Evolutionary conservation across 2,797 vertebrate species (phyloP), one percentile per base, ranked within the genome.

Genomic region (Pogonophryne albipinna): DNA sequence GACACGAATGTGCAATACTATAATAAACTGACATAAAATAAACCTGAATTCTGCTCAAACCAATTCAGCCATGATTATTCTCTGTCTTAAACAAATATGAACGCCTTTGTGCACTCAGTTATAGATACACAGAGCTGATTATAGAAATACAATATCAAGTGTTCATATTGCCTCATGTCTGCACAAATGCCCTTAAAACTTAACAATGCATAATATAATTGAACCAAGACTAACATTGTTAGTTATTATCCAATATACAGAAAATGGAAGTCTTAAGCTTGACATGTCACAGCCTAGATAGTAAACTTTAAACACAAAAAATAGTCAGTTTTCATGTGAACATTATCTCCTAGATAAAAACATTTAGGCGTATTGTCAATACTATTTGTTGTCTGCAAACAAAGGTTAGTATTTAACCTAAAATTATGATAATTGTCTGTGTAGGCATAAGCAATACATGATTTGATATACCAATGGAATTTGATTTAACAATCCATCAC

Each of bases 401-500:
- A 10, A 62, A 17, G 27, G n/a, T 20, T 62, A 10, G 11, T 14
- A 17, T 23, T 62, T 13, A 49, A 55, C 13, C 45, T 38, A n/a
- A 0, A 27, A 12, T 10, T 15, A 71, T 12, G 6, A 55, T 17
- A 13, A 31, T 2, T 9, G 19, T 45, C 42, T 7, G 15, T 19
- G 7, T 38, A 11, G 6, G 15, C 14, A 2, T 38, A 11, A 23
- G 23, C 5, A 51, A 10, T 38, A 38, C 1, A 38, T 38, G 34
- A 38, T 38, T 9, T 7, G 34, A 38, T 38, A 9, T 38, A 38
- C 34, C 8, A 38, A 38, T 38, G 42, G 23, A 4, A 71, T 67
- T 85, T 66, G 10, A n/a, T 47, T 74, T 55, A 74, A 71, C 74
- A 61, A 66, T 82, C 53, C 55, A 2, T 55, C 62, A 50, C 74